Conservation (phyloP, 2,113 vertebrate genomes). For the Syrmaticus mikado region DNA sequence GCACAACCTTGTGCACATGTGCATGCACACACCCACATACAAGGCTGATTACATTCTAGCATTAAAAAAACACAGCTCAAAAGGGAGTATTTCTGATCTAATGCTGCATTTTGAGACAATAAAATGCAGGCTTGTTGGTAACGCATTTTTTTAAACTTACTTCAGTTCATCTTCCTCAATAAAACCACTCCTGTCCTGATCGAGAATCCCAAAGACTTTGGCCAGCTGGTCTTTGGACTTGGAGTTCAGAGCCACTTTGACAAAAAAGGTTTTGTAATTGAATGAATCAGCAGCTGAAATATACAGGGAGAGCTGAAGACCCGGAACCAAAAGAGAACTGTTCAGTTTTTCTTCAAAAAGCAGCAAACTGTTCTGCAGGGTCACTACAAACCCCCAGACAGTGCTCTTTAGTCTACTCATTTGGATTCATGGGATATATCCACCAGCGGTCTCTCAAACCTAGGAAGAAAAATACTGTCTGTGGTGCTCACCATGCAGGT, state of each 20-base stretch:
- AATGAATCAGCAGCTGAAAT: conserved; percentile 82
- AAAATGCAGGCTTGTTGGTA: neutral
- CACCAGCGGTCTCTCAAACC: neutral
- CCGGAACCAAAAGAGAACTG: neutral
- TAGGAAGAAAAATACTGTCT: neutral
- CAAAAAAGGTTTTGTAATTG: conserved; percentile 82
- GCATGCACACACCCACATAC: neutral
- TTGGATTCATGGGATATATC: neutral
- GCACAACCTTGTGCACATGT: neutral
- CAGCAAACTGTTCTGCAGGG: neutral
- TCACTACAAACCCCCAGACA: neutral
- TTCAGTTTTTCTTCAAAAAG: neutral
- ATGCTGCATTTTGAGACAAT: neutral
- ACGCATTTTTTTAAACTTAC: conserved; percentile 44
- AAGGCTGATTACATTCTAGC: neutral
- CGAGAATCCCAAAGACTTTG: conserved; percentile 83
- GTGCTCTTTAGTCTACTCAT: neutral
- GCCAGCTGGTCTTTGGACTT: conserved; percentile 77
- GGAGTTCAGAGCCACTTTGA: conserved; percentile 80
- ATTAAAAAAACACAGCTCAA: neutral
- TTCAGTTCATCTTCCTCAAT: conserved; percentile 88
- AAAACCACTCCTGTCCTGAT: conserved; percentile 86
- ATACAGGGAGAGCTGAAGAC: neutral
- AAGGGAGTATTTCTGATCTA: neutral
- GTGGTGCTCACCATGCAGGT: neutral